Conservation (phyloP, 1,140 invertebrate genomes). For the Hypothenemus hampei region DNA sequence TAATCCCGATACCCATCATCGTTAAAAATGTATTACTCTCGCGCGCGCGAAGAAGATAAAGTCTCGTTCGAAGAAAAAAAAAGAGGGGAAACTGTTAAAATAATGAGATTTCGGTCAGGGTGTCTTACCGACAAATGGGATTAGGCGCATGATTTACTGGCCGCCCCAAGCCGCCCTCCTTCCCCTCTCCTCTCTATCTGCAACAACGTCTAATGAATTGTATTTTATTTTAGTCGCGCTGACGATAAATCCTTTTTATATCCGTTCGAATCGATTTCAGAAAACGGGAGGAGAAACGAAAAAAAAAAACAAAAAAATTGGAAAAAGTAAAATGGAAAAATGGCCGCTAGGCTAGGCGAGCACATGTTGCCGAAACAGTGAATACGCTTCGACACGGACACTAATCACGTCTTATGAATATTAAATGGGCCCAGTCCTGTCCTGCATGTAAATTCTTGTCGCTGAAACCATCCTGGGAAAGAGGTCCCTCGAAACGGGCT, state of each 20-base stretch:
- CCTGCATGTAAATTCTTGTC: constrained; percentile 4
- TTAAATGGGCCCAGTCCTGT: neutral
- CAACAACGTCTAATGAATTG: constrained; percentile 12
- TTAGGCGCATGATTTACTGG: constrained; percentile 11
- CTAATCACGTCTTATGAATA: constrained; percentile 8
- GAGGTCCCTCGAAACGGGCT: too few species aligned
- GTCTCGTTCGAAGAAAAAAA: neutral
- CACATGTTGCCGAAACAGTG: too few species aligned
- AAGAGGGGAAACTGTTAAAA: constrained; percentile 10
- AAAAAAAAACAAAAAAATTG: too few species aligned
- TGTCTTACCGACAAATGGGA: constrained; percentile 7
- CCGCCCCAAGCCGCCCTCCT: too few species aligned
- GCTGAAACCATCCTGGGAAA: too few species aligned
- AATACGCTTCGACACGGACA: neutral
- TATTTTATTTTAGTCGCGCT: constrained; percentile 6
- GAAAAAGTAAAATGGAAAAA: too few species aligned
- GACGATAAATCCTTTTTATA: neutral
- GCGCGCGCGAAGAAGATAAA: constrained; percentile 5
- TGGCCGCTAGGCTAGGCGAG: too few species aligned
- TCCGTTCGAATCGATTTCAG: too few species aligned
- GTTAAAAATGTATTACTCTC: neutral
- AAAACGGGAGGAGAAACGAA: too few species aligned
- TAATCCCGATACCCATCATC: too few species aligned
- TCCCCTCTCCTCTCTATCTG: too few species aligned
- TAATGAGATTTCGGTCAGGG: constrained; percentile 8